Base-by-base conservation (phyloP, 2,113 vertebrate genomes). In the Misgurnus anguillicaudatus region DNA sequence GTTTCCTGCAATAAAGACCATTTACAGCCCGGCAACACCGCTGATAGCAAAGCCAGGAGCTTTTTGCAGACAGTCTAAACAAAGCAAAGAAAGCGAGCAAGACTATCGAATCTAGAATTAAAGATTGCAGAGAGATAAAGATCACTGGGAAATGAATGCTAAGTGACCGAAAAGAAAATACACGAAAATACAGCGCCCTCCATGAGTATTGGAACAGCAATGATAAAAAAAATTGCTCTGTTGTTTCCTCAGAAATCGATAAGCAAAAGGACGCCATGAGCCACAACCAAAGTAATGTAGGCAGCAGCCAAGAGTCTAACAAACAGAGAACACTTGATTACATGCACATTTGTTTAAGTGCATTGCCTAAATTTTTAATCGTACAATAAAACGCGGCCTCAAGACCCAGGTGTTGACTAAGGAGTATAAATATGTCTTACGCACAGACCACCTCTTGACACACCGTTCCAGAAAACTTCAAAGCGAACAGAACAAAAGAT, bases 1-100 rank as follows among this genome's bases (percentile, higher is more conserved):
- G 86, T 86, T 92, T 91, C 89, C 90, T 89, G 89, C 89, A 87
- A 89, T 91, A 90, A 92, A 90, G 75, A 67, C 77, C 79, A 83
- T 91, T 93, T 93, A 93, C 89, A 88, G 90, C 92, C 80, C 41
- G 63, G 88, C 84, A 90, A 91, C 86, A 86, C 84, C 80, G 84
- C 87, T 84, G 87, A 89, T 85, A 89, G 89, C 84, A 85, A 86
- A 89, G 83, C 88, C 85, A 88, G 85, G 84, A 85, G 83, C 86
- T 85, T 84, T 88, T 87, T 88, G 86, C 80, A 55, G 79, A 76
- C 65, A 62, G 80, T 81, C 85, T 85, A 87, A 77, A 85, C 84
- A 84, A 62, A 74, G 19, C 81, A 75, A 48, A 80, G 80, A 45
- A 74, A 53, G 47, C 24, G 45, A 73, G 81, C 78, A 82, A 84